phyloP scores from a whole-genome alignment of 2,113 vertebrate genomes.

The Cromileptes altivelis region DNA sequence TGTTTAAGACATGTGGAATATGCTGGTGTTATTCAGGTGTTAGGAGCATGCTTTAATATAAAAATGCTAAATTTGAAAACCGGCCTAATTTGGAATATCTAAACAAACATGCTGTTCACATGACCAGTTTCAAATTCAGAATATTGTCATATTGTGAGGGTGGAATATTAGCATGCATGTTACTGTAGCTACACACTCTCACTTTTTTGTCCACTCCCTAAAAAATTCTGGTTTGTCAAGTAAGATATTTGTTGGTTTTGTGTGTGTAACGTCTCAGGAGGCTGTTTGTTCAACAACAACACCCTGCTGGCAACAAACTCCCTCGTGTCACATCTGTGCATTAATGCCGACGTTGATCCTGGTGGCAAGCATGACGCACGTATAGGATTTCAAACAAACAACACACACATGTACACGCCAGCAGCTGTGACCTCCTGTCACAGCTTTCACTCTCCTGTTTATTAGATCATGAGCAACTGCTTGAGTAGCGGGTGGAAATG shows the following conservation, averaged over 20 bases:
- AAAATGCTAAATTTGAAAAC: no score
- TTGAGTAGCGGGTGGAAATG: slow-evolving; percentile 20
- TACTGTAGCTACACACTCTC: no score
- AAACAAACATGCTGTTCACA: no score
- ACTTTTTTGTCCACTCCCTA: not conserved
- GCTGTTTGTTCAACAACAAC: slow-evolving; percentile 22
- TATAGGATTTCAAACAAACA: slow-evolving; percentile 54
- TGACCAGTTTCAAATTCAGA: no score
- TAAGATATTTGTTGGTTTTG: not conserved
- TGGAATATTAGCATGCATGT: no score
- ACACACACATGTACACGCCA: slow-evolving; percentile 21
- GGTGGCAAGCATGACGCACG: slow-evolving; percentile 23
- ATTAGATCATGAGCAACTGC: slow-evolving; percentile 75
- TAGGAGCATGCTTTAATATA: no score
- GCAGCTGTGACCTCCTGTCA: slow-evolving; percentile 76
- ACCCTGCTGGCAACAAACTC: slow-evolving; percentile 23
- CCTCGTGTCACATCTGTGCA: slow-evolving; percentile 24
- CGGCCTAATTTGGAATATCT: no score
- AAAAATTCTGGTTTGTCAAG: not conserved
- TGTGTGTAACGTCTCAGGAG: not conserved
- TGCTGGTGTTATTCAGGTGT: no score
- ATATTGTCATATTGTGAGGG: no score
- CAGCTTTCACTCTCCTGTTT: slow-evolving; percentile 69
- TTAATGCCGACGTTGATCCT: slow-evolving; percentile 50
- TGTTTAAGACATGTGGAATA: no score